phyloP scores from a whole-genome alignment of 2,888 invertebrate species.

The Yponomeuta sedellus region DNA sequence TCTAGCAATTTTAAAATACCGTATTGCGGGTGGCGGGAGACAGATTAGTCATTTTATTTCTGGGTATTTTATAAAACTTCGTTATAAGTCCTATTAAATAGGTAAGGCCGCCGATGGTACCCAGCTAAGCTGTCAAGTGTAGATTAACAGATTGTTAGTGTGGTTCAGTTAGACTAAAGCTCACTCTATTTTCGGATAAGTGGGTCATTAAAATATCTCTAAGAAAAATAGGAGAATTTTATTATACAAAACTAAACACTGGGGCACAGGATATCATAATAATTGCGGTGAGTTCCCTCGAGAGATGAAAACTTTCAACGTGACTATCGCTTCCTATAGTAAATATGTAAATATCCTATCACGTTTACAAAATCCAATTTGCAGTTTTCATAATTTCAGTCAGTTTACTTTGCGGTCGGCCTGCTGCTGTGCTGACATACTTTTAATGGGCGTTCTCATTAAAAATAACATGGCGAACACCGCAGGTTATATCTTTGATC shows the following conservation, averaged over 20 bases:
- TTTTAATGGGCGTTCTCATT: not conserved
- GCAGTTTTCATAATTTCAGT: not conserved
- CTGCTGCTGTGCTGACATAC: not conserved
- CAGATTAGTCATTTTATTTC: too few species aligned
- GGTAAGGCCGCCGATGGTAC: too few species aligned
- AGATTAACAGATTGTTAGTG: too few species aligned
- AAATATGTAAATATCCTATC: not conserved
- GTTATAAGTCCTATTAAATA: too few species aligned
- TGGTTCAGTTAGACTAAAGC: too few species aligned
- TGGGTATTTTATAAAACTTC: too few species aligned
- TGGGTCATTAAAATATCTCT: too few species aligned
- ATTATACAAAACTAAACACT: not conserved
- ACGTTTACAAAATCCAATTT: not conserved
- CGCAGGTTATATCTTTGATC: not conserved
- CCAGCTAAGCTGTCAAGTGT: too few species aligned
- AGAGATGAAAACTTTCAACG: not conserved
- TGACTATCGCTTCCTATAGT: not conserved
- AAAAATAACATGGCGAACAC: not conserved
- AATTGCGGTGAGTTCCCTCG: not conserved
- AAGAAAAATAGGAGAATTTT: too few species aligned
- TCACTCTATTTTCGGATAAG: too few species aligned
- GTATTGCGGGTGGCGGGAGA: too few species aligned
- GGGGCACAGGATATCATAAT: not conserved
- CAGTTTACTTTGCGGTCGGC: not conserved
- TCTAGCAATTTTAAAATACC: constrained; percentile 12